phyloP scores from a whole-genome alignment of 2,113 vertebrate species.

The Vulpes ferrilata region DNA sequence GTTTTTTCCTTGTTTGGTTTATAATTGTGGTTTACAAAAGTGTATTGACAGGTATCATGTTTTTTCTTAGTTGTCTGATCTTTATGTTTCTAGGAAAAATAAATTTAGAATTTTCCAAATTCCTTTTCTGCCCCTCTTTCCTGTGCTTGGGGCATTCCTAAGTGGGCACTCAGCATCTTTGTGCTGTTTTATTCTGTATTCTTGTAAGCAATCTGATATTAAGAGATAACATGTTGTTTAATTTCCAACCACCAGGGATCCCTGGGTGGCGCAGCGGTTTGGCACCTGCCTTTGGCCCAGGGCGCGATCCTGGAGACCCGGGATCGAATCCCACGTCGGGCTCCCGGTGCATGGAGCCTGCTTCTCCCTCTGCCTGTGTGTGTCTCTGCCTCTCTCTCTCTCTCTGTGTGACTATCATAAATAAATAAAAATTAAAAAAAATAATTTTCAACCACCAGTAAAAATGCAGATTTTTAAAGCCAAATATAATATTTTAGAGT shows the following conservation, averaged over 20 bases:
- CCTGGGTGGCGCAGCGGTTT: too few species aligned
- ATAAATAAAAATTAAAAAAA: too few species aligned
- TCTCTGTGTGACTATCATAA: too few species aligned
- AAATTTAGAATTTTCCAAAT: background rate
- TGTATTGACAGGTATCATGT: background rate
- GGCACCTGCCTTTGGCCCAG: too few species aligned
- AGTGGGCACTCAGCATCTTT: background rate
- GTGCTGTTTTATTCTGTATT: background rate
- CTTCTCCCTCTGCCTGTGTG: too few species aligned
- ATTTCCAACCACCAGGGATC: background rate
- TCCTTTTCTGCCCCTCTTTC: background rate
- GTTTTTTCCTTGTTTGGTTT: constrained; percentile 43
- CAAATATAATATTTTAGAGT: constrained; percentile 27
- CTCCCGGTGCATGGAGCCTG: too few species aligned
- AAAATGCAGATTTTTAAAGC: background rate
- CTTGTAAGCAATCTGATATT: background rate
- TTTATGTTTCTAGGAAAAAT: background rate
- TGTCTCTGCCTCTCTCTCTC: too few species aligned
- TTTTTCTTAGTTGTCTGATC: background rate
- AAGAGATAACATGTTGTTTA: background rate
- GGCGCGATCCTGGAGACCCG: too few species aligned
- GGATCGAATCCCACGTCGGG: too few species aligned
- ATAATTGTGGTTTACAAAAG: background rate
- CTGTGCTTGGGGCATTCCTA: background rate
- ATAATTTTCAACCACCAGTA: background rate